Evolutionary conservation across 2,888 invertebrate species (phyloP).

Genomic region (Lycaena phlaeas): DNA sequence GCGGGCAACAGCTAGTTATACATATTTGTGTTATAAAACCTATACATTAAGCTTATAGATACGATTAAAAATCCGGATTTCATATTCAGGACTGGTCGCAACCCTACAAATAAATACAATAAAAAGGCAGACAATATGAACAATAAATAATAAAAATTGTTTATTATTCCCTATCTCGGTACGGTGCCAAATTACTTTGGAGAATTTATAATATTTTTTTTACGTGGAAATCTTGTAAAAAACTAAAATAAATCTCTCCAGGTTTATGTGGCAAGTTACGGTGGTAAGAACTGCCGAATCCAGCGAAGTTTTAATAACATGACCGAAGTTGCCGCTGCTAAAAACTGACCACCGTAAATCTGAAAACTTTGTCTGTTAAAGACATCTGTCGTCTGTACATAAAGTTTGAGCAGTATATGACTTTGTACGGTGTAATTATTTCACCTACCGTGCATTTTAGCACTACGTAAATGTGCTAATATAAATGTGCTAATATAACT

Average conservation of each 20-base stretch:
- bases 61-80: background rate
- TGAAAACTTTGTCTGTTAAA: slow-evolving; percentile 20
- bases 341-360: slow-evolving; percentile 21
- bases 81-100: background rate
- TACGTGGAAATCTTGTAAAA: background rate
- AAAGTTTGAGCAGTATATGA: too few relatives aligned
- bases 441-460: too few relatives aligned
- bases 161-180: background rate
- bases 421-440: too few relatives aligned
- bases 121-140: slow-evolving; percentile 2
- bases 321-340: slow-evolving; percentile 17
- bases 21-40: too few relatives aligned
- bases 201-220: slow-evolving; percentile 7
- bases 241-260: slow-evolving; percentile 7
- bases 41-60: too few relatives aligned
- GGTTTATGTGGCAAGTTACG: background rate
- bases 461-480: too few relatives aligned
- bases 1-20: too few relatives aligned
- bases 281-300: slow-evolving; percentile 14
- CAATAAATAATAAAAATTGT: slow-evolving; percentile 6
- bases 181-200: background rate
- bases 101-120: background rate
- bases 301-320: slow-evolving; percentile 19
- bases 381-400: slow-evolving; percentile 19
- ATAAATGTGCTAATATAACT: too few relatives aligned